phyloP scores from a whole-genome alignment of 2,888 invertebrate genomes.

The Latheticus oryzae region DNA sequence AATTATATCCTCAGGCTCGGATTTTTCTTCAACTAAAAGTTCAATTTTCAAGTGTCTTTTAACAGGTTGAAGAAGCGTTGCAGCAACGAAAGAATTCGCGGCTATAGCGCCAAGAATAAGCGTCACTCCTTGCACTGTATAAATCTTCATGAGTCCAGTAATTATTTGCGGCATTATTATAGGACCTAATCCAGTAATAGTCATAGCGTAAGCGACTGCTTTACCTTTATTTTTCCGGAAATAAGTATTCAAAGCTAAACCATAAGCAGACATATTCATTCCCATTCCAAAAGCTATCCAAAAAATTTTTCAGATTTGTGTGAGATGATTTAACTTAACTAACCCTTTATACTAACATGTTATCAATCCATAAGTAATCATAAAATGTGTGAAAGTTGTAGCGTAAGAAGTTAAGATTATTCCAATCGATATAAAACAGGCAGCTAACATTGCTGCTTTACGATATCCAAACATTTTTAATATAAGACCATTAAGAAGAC shows the following conservation, averaged over 20 bases:
- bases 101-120: slow-evolving; percentile 73
- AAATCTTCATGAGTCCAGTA: slow-evolving; percentile 69
- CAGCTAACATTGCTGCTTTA: slow-evolving; percentile 72
- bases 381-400: slow-evolving; percentile 69
- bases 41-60: slow-evolving; percentile 72
- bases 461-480: slow-evolving; percentile 71
- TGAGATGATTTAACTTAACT: not conserved
- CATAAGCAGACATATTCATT: slow-evolving; percentile 71
- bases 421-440: slow-evolving; percentile 69
- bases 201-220: slow-evolving; percentile 74
- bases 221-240: slow-evolving; percentile 72
- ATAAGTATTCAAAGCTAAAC: slow-evolving; percentile 75
- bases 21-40: slow-evolving; percentile 14
- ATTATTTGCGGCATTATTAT: slow-evolving; percentile 74
- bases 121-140: slow-evolving; percentile 72
- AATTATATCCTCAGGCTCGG: slow-evolving; percentile 2
- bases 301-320: too few species aligned
- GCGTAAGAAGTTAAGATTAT: slow-evolving; percentile 72
- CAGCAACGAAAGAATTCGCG: slow-evolving; percentile 72
- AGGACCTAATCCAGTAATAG: slow-evolving; percentile 75
- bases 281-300: slow-evolving; percentile 72
- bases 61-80: slow-evolving; percentile 74
- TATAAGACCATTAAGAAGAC: slow-evolving; percentile 74
- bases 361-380: slow-evolving; percentile 76
- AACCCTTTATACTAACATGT: slow-evolving; percentile 72